These are phyloP conservation scores for Philaethria dido DNA, from an alignment of 2,888 invertebrate species.

Conservation along the genomic window DNA sequence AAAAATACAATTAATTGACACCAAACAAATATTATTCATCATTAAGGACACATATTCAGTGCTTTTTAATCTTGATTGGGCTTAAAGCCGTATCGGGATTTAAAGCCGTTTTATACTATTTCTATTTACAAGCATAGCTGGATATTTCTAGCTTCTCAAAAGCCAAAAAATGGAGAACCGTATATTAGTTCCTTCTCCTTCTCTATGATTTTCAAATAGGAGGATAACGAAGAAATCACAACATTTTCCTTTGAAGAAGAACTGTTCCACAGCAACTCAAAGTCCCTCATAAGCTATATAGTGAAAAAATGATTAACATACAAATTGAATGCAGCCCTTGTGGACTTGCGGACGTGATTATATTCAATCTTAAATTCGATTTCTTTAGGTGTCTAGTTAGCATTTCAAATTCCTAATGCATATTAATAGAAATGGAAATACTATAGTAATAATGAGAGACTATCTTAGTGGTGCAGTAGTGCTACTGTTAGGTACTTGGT, in stretches of 20 bases:
- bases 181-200: too few relatives aligned
- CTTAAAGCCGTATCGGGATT: too few relatives aligned
- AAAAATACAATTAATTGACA: too few relatives aligned
- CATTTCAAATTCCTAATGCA: slow-evolving; percentile 41
- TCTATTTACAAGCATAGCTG: too few relatives aligned
- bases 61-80: too few relatives aligned
- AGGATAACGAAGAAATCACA: not conserved
- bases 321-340: slow-evolving; percentile 42
- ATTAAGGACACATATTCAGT: too few relatives aligned
- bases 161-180: too few relatives aligned
- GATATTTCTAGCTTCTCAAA: too few relatives aligned
- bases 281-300: not conserved
- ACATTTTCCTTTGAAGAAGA: not conserved
- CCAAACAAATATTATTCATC: too few relatives aligned
- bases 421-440: slow-evolving; percentile 38
- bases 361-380: slow-evolving; percentile 43
- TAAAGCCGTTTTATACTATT: too few relatives aligned
- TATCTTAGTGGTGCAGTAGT: not conserved
- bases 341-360: slow-evolving; percentile 34
- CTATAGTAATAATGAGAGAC: slow-evolving; percentile 1
- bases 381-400: slow-evolving; percentile 43
- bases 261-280: not conserved
- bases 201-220: too few relatives aligned
- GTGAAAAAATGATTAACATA: slow-evolving; percentile 39
- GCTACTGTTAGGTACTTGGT: not conserved